Conservation (phyloP, 2,888 invertebrate species). For the Halictus ligatus region DNA sequence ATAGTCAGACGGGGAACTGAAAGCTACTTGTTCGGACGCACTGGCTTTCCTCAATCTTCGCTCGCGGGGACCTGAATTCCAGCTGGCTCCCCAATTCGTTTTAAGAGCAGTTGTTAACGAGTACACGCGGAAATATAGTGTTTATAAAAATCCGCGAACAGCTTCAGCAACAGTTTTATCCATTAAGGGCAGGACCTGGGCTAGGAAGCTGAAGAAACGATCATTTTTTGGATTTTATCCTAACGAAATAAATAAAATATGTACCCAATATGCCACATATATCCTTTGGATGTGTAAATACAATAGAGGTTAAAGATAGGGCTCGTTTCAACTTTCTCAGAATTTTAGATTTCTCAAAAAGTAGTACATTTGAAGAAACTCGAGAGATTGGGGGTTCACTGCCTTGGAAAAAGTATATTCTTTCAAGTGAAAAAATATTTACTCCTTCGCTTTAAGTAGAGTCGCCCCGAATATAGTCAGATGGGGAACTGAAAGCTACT, state of each 20-base stretch:
- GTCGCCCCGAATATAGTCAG: conserved; percentile 55
- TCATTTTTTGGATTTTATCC: background rate
- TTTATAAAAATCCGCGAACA: background rate
- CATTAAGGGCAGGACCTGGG: background rate
- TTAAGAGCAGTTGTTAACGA: background rate
- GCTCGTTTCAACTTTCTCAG: too few species aligned
- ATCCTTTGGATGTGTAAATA: too few species aligned
- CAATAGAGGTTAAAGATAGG: too few species aligned
- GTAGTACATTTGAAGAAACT: too few species aligned
- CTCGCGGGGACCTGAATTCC: background rate
- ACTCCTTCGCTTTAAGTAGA: conserved; percentile 52
- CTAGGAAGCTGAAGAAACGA: background rate
- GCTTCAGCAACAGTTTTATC: background rate
- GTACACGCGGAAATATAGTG: background rate
- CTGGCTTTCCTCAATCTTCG: conserved; percentile 15
- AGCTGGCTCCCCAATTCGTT: background rate
- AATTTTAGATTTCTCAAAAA: too few species aligned
- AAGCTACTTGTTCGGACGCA: conserved; percentile 44
- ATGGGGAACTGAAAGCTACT: conserved; percentile 42
- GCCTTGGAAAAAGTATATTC: too few species aligned
- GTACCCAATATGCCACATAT: too few species aligned
- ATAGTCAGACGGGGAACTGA: conserved; percentile 44
- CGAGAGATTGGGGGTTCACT: too few species aligned
- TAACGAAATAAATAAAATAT: too few species aligned
- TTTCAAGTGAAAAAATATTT: too few species aligned